A percentile compares a stretch with the other conserved stretches of the same genome.
Conservation (phyloP, 2,888 invertebrate genomes). For the Drosophila paramelanica region DNA sequence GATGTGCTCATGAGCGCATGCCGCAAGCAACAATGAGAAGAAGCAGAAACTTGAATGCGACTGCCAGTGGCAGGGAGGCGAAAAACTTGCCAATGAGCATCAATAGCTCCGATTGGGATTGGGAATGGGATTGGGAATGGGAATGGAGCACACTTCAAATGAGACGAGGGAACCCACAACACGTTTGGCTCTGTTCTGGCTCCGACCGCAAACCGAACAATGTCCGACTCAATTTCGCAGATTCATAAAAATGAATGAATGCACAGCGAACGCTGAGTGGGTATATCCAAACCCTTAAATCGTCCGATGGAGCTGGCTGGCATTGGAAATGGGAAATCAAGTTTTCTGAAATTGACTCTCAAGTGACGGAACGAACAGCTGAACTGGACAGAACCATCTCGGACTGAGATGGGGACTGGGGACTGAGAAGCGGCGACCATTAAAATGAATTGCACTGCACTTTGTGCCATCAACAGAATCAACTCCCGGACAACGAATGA, state of each 20-base stretch:
- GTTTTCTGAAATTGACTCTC: constrained; percentile 83
- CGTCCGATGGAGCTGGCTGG: constrained; percentile 35
- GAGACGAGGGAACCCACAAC: constrained; percentile 34
- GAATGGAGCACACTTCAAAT: constrained; percentile 15
- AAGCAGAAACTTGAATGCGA: constrained; percentile 10
- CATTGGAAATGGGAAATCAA: constrained; percentile 80
- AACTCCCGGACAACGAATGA: constrained; percentile 77
- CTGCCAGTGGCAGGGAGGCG: constrained; percentile 14
- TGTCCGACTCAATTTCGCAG: constrained; percentile 76
- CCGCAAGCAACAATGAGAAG: constrained; percentile 18
- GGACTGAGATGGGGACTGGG: background rate
- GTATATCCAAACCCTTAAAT: constrained; percentile 63
- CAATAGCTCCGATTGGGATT: constrained; percentile 35
- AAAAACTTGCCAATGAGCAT: constrained; percentile 47
- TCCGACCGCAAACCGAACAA: constrained; percentile 72
- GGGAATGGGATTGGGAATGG: background rate
- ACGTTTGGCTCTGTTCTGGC: constrained; percentile 30
- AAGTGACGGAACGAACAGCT: constrained; percentile 71
- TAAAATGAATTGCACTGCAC: constrained; percentile 83
- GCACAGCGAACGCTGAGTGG: constrained; percentile 31
- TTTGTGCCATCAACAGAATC: constrained; percentile 82
- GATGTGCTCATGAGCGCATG: constrained; percentile 40
- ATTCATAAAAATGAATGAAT: constrained; percentile 79
- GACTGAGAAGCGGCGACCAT: constrained; percentile 54
- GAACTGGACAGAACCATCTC: constrained; percentile 21